Percentiles rank a stretch among this genome's conserved stretches.
phyloP scores from a whole-genome alignment of 2,888 invertebrate genomes.

The Phyllotreta striolata region DNA sequence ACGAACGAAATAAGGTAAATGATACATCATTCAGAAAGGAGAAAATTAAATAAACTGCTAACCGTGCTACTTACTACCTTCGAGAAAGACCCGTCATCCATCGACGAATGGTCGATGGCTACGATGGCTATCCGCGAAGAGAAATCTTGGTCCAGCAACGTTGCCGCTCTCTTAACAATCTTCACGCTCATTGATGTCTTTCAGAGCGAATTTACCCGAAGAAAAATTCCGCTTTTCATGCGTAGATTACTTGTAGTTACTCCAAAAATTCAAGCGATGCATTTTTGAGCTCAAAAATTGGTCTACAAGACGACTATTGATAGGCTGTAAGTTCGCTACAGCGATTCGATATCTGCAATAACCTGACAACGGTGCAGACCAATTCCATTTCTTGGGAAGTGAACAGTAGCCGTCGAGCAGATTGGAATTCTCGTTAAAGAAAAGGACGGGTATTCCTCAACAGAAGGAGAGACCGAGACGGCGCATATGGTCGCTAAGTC shows the following conservation, averaged over 20 bases:
- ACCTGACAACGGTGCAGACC: neutral
- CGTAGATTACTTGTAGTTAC: no score
- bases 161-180: no score
- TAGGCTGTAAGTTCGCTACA: no score
- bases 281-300: no score
- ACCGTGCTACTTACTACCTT: constrained; percentile 19
- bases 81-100: constrained; percentile 7
- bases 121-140: neutral
- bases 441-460: constrained; percentile 7
- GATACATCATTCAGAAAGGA: constrained; percentile 13
- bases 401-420: constrained; percentile 37
- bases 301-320: no score
- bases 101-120: constrained; percentile 8
- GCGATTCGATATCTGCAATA: no score
- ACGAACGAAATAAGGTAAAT: constrained; percentile 4
- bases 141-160: no score
- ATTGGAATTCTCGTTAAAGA: constrained; percentile 38
- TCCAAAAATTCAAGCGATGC: no score
- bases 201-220: no score
- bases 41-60: constrained; percentile 17
- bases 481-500: constrained; percentile 23
- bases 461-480: constrained; percentile 11
- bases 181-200: no score
- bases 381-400: constrained; percentile 29
- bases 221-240: no score